Base-by-base conservation (phyloP, 2,113 vertebrate genomes). In the Nyctibius bracteatus region DNA sequence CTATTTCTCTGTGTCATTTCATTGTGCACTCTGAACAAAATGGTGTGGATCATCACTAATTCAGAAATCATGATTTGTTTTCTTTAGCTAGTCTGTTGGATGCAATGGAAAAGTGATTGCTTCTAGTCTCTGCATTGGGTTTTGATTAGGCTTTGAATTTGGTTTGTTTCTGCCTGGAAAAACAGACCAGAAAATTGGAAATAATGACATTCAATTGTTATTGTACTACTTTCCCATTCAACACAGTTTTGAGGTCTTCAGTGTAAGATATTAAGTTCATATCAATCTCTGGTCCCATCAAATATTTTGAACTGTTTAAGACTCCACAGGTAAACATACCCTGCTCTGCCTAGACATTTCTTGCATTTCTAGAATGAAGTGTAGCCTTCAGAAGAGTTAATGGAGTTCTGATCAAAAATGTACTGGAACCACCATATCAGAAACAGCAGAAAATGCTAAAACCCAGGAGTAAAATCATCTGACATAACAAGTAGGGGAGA, bases 71-170 rank as follows among this genome's bases (percentile, higher is more conserved):
- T 23, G 8, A 59, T 72, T 82, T 91, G 14, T 81, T 94, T 95
- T 77, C 80, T 86, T 70, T 66, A 81, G 41, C 18, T 83, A 49
- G 46, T 58, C 41, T 54, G n/a, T 80, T 88, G 43, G 11, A 35
- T 8, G 14, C 12, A 86, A 63, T 5, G 4, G 47, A 81, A 84
- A 89, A 89, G n/a, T 57, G 43, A 81, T 67, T 75, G 35, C 54
- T 91, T 93, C 70, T 90, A 47, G 21, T 73, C 41, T 67, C 66
- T 90, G 59, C 33, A 39, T 35, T 9, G 6, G 33, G 12, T 82
- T 96, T 94, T 89, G 39, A 84, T 90, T 75, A 82, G 52, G 10
- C 17, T 82, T 95, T 85, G 58, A 65, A 54, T 92, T 90, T 82
- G 27, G 44, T 93, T 93, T 88, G 30, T 57, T 90, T 86, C 85